Base-by-base conservation (phyloP, 2,797 vertebrate genomes). In the Microchirus variegatus region DNA sequence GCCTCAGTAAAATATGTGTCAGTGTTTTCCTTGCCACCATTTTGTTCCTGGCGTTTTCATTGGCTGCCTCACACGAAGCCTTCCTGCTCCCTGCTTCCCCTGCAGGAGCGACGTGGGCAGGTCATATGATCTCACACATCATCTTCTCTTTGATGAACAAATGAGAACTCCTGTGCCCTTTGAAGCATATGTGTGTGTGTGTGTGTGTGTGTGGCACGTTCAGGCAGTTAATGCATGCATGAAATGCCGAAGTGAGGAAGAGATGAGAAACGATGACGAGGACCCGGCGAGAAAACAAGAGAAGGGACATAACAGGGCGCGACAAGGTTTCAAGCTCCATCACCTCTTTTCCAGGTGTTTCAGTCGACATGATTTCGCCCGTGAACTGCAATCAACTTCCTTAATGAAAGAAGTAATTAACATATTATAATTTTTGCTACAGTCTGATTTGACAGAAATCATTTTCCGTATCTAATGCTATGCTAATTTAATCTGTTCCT, bases 351-450 rank as follows among this genome's bases (percentile, higher is more conserved):
- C 93, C 95, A 97, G 95, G 95, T 96, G 95, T 92, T 88, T 94
- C 85, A 82, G 90, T 88, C 89, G 87, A 93, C 92, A 88, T 93
- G 94, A 95, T 95, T 96, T 95, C 94, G 94, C 94, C 95, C 92
- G 89, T 93, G 94, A 94, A 92, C 96, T 91, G 94, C 95, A 96
- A 97, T 97, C 96, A 97, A 90, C 94, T 93, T 93, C 92, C 93
- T 95, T 98, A 97, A 98, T 96, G 95, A 96, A 97, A 97, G 95
- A 96, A 85, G 90, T 97, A 96, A 98, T 98, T 98, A 98, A 97
- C 96, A 98, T 98, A 96, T 97, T 97, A 96, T 97, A 98, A 96
- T 97, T 96, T 96, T 95, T 97, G 94, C 94, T 92, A 94, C 94
- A 92, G 95, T 96, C 95, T 95, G 94, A 95, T 96, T 96, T 96